Evolutionary conservation across 1,140 invertebrate genomes (phyloP).

Genomic region (Drosophila seguyi): DNA sequence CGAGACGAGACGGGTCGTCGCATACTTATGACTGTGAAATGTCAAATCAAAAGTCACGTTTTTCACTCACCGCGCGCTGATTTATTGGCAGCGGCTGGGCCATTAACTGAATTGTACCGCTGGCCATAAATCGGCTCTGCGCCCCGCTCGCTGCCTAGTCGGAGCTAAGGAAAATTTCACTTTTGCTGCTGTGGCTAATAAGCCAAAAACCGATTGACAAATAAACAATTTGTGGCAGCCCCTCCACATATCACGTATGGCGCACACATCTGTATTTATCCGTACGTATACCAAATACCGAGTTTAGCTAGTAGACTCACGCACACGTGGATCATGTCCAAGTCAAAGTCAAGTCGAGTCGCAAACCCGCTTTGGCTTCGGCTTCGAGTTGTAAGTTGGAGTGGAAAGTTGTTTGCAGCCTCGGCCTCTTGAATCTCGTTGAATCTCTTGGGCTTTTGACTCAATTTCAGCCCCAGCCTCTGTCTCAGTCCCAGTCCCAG

Average conservation of each 20-base stretch:
- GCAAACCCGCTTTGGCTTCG: slow-evolving; percentile 56
- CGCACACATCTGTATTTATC: slow-evolving; percentile 15
- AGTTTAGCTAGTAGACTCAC: slow-evolving; percentile 45
- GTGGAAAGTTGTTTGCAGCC: slow-evolving; percentile 76
- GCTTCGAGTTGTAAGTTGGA: slow-evolving; percentile 42
- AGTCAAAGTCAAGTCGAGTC: slow-evolving; percentile 66
- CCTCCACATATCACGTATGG: slow-evolving; percentile 29
- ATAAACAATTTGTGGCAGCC: slow-evolving; percentile 75
- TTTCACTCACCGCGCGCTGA: slow-evolving; percentile 52
- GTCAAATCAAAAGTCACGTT: slow-evolving; percentile 83
- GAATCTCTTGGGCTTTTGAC: slow-evolving; percentile 79
- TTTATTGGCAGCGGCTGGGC: slow-evolving; percentile 47
- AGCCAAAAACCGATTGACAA: slow-evolving; percentile 75
- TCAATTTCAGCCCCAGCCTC: slow-evolving; percentile 63
- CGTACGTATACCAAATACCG: slow-evolving; percentile 22
- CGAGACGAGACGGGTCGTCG: slow-evolving; percentile 32
- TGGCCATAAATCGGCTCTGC: slow-evolving; percentile 39
- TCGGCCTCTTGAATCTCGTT: slow-evolving; percentile 52
- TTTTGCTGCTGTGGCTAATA: slow-evolving; percentile 65
- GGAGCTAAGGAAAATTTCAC: slow-evolving; percentile 73
- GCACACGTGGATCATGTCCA: slow-evolving; percentile 67
- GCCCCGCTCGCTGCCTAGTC: slow-evolving; percentile 9
- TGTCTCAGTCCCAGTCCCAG: slow-evolving; percentile 9
- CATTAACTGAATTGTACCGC: slow-evolving; percentile 51
- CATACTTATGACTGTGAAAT: slow-evolving; percentile 74